Evolutionary conservation across 2,888 invertebrate species (phyloP).

Genomic region (Microctonus aethiopoides): DNA sequence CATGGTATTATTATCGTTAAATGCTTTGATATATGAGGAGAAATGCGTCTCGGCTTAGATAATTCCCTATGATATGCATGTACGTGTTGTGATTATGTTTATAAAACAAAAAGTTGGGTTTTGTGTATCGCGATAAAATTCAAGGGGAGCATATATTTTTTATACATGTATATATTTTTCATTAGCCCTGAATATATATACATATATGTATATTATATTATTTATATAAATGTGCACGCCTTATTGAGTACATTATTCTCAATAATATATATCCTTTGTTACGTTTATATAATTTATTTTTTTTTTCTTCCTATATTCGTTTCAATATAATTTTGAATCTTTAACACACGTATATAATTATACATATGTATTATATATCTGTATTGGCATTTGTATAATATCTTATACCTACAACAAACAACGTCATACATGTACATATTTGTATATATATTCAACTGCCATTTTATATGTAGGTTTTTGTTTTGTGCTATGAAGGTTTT

Average conservation of each 20-base stretch:
- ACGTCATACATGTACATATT: background rate
- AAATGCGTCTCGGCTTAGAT: slow-evolving; percentile 42
- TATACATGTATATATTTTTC: too few relatives aligned
- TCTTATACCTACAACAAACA: background rate
- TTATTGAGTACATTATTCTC: too few relatives aligned
- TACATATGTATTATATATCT: background rate
- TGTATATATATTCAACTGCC: background rate
- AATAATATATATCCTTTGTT: too few relatives aligned
- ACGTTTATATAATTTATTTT: too few relatives aligned
- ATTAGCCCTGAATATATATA: too few relatives aligned
- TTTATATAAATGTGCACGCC: background rate
- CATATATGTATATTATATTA: too few relatives aligned
- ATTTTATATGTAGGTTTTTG: background rate
- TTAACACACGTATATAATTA: background rate
- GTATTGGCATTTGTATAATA: background rate
- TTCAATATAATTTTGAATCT: background rate
- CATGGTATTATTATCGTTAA: slow-evolving; percentile 36
- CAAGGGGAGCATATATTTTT: too few relatives aligned
- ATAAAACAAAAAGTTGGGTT: slow-evolving; percentile 40
- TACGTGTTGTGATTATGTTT: slow-evolving; percentile 39
- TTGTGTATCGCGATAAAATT: slow-evolving; percentile 44
- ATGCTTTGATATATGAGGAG: slow-evolving; percentile 38
- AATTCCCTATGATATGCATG: slow-evolving; percentile 38
- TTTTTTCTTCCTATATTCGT: background rate
- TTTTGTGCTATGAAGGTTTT: background rate